A percentile compares a stretch with the other conserved stretches of the same genome.
phyloP scores from a whole-genome alignment of 1,140 invertebrate species.

The Nebria ingens region DNA sequence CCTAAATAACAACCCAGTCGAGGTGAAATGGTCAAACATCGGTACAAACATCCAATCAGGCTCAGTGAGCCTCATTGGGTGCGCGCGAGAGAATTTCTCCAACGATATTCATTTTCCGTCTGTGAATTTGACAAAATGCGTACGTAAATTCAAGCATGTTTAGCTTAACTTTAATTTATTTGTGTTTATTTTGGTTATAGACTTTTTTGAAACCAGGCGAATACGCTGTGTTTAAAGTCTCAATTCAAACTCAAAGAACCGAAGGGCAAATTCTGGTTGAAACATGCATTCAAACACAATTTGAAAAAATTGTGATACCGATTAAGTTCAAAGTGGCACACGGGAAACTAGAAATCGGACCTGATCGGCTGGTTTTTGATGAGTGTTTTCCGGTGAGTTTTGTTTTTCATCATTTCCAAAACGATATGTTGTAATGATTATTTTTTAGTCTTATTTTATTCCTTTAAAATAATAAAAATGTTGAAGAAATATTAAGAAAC shows the following conservation, averaged over 20 bases:
- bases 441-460: neutral
- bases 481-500: too few relatives aligned
- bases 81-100: conserved; percentile 48
- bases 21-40: conserved; percentile 54
- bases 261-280: conserved; percentile 61
- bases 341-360: conserved; percentile 46
- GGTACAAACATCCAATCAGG: conserved; percentile 55
- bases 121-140: conserved; percentile 39
- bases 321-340: conserved; percentile 51
- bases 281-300: conserved; percentile 62
- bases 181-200: conserved; percentile 30
- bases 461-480: too few relatives aligned
- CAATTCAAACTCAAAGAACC: conserved; percentile 53
- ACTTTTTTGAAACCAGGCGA: conserved; percentile 50
- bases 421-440: neutral
- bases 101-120: conserved; percentile 1
- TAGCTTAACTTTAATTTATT: neutral
- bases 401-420: neutral
- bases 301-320: conserved; percentile 52
- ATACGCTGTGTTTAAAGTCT: conserved; percentile 63
- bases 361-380: conserved; percentile 58
- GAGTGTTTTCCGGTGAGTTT: conserved; percentile 77
- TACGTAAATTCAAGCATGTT: conserved; percentile 21
- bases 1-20: conserved; percentile 67
- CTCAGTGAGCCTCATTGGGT: conserved; percentile 56